Conservation (phyloP, 2,113 vertebrate species). For the Gadus macrocephalus region DNA sequence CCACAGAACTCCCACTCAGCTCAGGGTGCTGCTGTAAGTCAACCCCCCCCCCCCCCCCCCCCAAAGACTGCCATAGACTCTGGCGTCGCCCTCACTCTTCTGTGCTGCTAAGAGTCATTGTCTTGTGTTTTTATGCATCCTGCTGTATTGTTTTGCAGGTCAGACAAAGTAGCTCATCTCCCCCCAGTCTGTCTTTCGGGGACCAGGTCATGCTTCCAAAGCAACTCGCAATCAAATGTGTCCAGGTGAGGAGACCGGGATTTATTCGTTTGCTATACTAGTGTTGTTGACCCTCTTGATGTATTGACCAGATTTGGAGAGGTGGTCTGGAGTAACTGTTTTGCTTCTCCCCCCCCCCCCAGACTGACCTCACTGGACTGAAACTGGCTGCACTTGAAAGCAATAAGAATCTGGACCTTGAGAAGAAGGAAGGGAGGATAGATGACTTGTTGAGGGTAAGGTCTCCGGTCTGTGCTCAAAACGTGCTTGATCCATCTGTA, state of each 20-base stretch:
- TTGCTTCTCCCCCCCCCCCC: neutral
- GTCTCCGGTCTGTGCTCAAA: neutral
- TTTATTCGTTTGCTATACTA: neutral
- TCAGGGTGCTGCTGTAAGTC: constrained; percentile 87
- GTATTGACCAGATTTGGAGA: too few relatives aligned
- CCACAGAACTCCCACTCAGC: constrained; percentile 97
- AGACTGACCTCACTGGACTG: constrained; percentile 97
- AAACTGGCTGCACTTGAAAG: constrained; percentile 98
- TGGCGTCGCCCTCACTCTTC: neutral
- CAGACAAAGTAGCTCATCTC: constrained; percentile 96
- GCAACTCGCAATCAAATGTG: constrained; percentile 90
- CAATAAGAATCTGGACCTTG: constrained; percentile 98
- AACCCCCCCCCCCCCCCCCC: neutral
- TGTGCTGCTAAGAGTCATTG: too few relatives aligned
- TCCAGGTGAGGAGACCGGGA: constrained; percentile 79
- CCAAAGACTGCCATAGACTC: neutral
- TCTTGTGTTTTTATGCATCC: too few relatives aligned
- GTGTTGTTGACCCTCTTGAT: neutral
- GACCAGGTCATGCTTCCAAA: constrained; percentile 93
- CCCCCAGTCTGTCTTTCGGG: constrained; percentile 92
- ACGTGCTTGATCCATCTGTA: neutral
- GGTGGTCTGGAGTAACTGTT: neutral
- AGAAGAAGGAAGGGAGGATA: constrained; percentile 99
- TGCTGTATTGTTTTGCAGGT: constrained; percentile 71
- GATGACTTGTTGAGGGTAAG: constrained; percentile 98